A percentile compares a stretch with the other conserved stretches of the same genome.
phyloP scores from a whole-genome alignment of 2,888 invertebrate genomes.

The Cephus rjabovi region DNA sequence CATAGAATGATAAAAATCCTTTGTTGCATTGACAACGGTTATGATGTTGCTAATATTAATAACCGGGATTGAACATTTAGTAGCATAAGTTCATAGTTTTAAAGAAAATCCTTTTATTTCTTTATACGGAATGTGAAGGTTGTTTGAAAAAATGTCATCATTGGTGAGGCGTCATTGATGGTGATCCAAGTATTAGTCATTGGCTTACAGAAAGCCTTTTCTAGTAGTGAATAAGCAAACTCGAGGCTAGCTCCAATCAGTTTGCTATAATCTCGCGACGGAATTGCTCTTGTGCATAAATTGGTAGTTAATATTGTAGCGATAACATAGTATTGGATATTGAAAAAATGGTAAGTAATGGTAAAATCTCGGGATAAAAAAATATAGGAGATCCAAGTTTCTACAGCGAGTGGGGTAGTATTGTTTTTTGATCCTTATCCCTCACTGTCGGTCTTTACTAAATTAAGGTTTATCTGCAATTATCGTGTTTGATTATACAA shows the following conservation, averaged over 20 bases:
- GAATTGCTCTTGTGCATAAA: not conserved
- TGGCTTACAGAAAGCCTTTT: not conserved
- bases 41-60: not conserved
- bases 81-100: not conserved
- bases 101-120: not conserved
- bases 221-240: conserved; percentile 22
- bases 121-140: not conserved
- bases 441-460: not conserved
- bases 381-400: not conserved
- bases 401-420: not conserved
- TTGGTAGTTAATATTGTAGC: not conserved
- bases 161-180: conserved; percentile 25
- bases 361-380: not conserved
- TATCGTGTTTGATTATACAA: not conserved
- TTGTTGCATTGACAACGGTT: not conserved
- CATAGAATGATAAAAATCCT: not conserved
- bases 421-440: not conserved
- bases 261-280: conserved; percentile 8
- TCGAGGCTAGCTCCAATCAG: conserved; percentile 43
- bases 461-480: not conserved
- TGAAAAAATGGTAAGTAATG: not conserved
- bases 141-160: not conserved
- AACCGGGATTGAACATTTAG: not conserved
- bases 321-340: not conserved
- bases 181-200: conserved; percentile 28